phyloP scores from a whole-genome alignment of 92 coral and sea anemone species.

The Palythoa grandis region DNA sequence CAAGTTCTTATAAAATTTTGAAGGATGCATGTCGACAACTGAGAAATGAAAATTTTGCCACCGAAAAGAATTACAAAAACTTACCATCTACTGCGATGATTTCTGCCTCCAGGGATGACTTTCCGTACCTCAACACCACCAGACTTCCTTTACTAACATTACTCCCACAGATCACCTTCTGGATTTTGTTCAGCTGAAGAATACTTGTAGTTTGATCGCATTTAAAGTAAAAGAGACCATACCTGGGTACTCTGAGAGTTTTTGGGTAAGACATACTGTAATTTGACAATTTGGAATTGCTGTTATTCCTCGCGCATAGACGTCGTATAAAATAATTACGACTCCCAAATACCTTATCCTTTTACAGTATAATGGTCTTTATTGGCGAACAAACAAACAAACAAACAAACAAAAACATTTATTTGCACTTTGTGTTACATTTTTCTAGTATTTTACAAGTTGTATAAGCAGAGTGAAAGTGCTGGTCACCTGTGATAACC shows the following conservation, averaged over 20 bases:
- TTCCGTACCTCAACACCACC: conserved; percentile 45
- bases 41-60: too few relatives aligned
- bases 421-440: too few relatives aligned
- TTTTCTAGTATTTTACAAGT: too few relatives aligned
- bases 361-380: neutral
- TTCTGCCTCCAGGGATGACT: conserved; percentile 19
- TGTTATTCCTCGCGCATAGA: too few relatives aligned
- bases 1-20: neutral
- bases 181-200: conserved; percentile 24
- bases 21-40: neutral
- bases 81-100: conserved; percentile 47
- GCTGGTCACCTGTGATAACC: too few relatives aligned
- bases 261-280: neutral
- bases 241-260: conserved; percentile 29
- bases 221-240: conserved; percentile 53
- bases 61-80: neutral
- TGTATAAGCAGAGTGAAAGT: too few relatives aligned
- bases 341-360: too few relatives aligned
- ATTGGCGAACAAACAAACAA: neutral
- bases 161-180: conserved; percentile 34
- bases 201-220: conserved; percentile 44
- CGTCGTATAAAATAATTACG: neutral
- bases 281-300: neutral
- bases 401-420: too few relatives aligned
- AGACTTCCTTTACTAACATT: conserved; percentile 47